Evolutionary conservation across 2,888 invertebrate species (phyloP).

Genomic region (Drosophila mayaguana): DNA sequence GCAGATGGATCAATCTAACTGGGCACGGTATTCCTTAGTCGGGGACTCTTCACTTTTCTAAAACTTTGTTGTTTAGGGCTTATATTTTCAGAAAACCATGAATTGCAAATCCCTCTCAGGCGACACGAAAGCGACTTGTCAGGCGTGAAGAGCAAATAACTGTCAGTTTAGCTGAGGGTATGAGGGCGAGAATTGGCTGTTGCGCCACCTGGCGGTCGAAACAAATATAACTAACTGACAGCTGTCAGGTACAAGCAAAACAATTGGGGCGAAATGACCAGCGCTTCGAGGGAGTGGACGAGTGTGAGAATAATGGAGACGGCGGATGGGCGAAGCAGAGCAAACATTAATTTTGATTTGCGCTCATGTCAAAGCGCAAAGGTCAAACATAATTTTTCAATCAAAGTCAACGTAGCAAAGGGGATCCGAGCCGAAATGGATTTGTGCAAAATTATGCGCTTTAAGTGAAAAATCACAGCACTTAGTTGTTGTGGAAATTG

Average conservation of each 20-base stretch:
- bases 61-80: background rate
- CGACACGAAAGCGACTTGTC: slow-evolving; percentile 5
- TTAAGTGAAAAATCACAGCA: slow-evolving; percentile 71
- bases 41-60: too few species aligned
- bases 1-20: too few species aligned
- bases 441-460: slow-evolving; percentile 40
- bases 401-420: slow-evolving; percentile 29
- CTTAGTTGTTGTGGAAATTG: slow-evolving; percentile 42
- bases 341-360: slow-evolving; percentile 66
- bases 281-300: background rate
- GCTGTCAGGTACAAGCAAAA: slow-evolving; percentile 58
- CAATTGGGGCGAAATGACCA: slow-evolving; percentile 31
- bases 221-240: slow-evolving; percentile 45
- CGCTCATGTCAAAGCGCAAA: slow-evolving; percentile 41
- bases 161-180: slow-evolving; percentile 41
- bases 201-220: slow-evolving; percentile 47
- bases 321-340: background rate
- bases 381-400: slow-evolving; percentile 76
- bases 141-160: slow-evolving; percentile 39
- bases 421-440: slow-evolving; percentile 29
- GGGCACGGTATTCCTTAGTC: background rate
- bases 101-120: background rate
- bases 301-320: background rate
- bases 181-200: slow-evolving; percentile 35
- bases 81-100: slow-evolving; percentile 4